phyloP scores from a whole-genome alignment of 1,140 invertebrate genomes.

The Drosophila subobscura region DNA sequence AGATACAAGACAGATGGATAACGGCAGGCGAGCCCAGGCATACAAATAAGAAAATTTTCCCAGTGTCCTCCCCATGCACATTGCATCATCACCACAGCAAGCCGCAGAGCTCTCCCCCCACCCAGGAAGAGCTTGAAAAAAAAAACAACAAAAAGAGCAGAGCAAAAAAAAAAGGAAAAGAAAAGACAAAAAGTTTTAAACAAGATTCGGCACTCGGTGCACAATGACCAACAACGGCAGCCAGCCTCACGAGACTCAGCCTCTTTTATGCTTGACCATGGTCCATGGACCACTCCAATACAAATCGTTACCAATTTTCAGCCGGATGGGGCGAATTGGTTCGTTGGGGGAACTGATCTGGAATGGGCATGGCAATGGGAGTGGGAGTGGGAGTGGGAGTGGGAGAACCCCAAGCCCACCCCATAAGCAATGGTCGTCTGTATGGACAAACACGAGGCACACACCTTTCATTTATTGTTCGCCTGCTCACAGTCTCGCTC shows the following conservation, averaged over 20 bases:
- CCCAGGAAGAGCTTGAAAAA: not conserved
- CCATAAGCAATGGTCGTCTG: slow-evolving; percentile 77
- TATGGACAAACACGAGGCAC: slow-evolving; percentile 71
- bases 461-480: slow-evolving; percentile 80
- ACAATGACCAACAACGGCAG: slow-evolving; percentile 23
- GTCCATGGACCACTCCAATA: slow-evolving; percentile 48
- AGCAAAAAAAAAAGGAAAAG: slow-evolving; percentile 7
- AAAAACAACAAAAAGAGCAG: slow-evolving; percentile 7
- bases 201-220: slow-evolving; percentile 36
- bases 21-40: slow-evolving; percentile 72
- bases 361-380: not conserved
- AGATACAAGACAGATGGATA: slow-evolving; percentile 79
- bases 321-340: slow-evolving; percentile 33
- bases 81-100: too few relatives aligned
- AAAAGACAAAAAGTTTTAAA: slow-evolving; percentile 68
- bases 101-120: too few relatives aligned
- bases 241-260: slow-evolving; percentile 28
- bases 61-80: slow-evolving; percentile 15
- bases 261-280: slow-evolving; percentile 62
- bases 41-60: slow-evolving; percentile 77
- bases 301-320: slow-evolving; percentile 82
- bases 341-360: slow-evolving; percentile 4
- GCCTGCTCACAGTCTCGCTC: slow-evolving; percentile 15
- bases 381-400: slow-evolving; percentile 18
- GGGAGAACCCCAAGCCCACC: not conserved